Evolutionary conservation across 2,888 invertebrate species (phyloP).

Genomic region (Adelognathus sp.): DNA sequence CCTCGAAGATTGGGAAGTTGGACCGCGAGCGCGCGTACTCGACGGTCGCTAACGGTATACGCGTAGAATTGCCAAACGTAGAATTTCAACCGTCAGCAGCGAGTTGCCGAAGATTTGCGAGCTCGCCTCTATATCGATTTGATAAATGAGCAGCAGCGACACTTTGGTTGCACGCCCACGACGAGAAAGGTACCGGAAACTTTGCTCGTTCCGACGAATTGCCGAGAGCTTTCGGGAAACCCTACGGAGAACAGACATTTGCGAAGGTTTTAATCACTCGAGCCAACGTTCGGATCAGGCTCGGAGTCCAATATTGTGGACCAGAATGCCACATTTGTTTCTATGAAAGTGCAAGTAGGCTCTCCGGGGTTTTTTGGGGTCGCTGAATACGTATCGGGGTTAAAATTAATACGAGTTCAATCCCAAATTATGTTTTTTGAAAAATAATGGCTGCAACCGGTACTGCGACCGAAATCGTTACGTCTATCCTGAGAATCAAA

Average conservation of each 20-base stretch:
- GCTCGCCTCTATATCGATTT: conserved; percentile 28
- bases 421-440: no score
- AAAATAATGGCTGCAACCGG: no score
- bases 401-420: no score
- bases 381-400: no score
- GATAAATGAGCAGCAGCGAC: conserved; percentile 46
- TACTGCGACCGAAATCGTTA: no score
- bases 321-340: no score
- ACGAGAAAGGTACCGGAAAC: conserved; percentile 26
- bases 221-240: conserved; percentile 22
- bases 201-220: conserved; percentile 45
- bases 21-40: conserved; percentile 41
- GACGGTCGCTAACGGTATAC: conserved; percentile 19
- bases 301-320: no score
- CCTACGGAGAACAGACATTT: background rate
- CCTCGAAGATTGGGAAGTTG: conserved; percentile 66
- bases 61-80: conserved; percentile 44
- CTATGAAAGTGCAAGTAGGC: no score
- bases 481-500: no score
- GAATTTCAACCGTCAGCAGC: conserved; percentile 16
- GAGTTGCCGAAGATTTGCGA: conserved; percentile 31
- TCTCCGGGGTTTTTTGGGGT: no score
- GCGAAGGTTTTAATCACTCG: conserved; percentile 17
- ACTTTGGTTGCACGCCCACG: conserved; percentile 8
- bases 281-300: no score